These are phyloP conservation scores for Heteromyza rotundicornis DNA, from an alignment of 2,888 invertebrate species.

Conservation along the genomic window DNA sequence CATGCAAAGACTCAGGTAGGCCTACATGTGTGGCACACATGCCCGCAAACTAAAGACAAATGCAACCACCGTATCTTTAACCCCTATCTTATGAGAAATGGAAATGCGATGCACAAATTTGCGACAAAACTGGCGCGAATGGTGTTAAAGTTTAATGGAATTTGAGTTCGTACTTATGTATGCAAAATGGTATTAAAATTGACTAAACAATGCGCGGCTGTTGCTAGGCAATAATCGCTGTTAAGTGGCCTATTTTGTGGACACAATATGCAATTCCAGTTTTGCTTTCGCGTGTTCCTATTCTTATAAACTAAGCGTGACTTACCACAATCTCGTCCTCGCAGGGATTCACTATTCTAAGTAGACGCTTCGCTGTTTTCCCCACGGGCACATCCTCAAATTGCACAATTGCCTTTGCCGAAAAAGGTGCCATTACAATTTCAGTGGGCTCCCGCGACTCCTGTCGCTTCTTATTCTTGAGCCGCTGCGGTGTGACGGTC, in stretches of 20 bases:
- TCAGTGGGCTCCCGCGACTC: constrained; percentile 58
- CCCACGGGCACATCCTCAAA: constrained; percentile 72
- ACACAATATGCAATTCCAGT: not conserved
- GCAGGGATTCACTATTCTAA: constrained; percentile 69
- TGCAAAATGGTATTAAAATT: no score
- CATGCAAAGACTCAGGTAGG: no score
- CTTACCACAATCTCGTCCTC: constrained; percentile 62
- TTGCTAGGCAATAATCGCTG: constrained; percentile 8
- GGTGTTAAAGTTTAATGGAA: no score
- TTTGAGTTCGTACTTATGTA: no score
- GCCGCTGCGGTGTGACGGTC: constrained; percentile 57
- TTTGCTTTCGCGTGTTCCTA: not conserved
- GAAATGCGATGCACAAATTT: no score
- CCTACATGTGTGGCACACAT: no score
- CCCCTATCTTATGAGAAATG: no score
- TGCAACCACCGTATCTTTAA: no score
- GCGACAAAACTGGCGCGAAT: no score
- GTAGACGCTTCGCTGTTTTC: constrained; percentile 64
- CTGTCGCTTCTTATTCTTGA: constrained; percentile 52
- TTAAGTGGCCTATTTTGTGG: not conserved
- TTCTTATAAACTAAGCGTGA: not conserved
- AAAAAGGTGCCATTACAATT: constrained; percentile 71
- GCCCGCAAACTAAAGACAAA: no score
- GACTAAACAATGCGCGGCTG: not conserved
- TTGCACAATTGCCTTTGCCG: constrained; percentile 70